phyloP scores from a whole-genome alignment of 2,888 invertebrate genomes.

The Drosophila mulleri region DNA sequence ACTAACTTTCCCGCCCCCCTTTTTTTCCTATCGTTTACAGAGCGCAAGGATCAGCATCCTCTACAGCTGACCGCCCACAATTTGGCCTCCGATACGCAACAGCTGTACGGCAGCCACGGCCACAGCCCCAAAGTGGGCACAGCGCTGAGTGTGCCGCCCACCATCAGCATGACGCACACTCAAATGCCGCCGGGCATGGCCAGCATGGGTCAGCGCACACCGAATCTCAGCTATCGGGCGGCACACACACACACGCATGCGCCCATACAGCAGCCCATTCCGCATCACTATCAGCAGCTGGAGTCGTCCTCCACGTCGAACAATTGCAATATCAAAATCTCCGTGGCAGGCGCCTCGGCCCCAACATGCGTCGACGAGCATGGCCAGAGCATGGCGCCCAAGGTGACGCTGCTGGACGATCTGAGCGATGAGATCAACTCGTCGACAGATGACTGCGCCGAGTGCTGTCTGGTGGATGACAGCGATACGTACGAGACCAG shows the following conservation, averaged over 20 bases:
- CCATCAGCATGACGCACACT: conserved; percentile 71
- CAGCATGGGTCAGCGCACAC: conserved; percentile 72
- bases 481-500: conserved; percentile 66
- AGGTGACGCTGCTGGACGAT: conserved; percentile 77
- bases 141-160: conserved; percentile 79
- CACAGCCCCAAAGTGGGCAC: conserved; percentile 48
- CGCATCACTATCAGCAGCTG: conserved; percentile 52
- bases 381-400: conserved; percentile 60
- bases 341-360: conserved; percentile 36
- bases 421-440: conserved; percentile 71
- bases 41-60: conserved; percentile 82
- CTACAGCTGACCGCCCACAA: conserved; percentile 77
- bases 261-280: conserved; percentile 61
- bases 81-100: conserved; percentile 74
- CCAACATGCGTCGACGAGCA: conserved; percentile 41
- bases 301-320: conserved; percentile 45
- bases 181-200: conserved; percentile 81
- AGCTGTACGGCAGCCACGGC: conserved; percentile 56
- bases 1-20: neutral
- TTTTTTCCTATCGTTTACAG: conserved; percentile 50
- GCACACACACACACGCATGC: conserved; percentile 47
- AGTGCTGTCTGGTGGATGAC: conserved; percentile 70
- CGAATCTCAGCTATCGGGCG: conserved; percentile 66
- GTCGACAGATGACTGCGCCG: conserved; percentile 70
- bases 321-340: conserved; percentile 67